Evolutionary conservation across 2,797 vertebrate genomes (phyloP).

Genomic region (Cephalopachus bancanus): DNA sequence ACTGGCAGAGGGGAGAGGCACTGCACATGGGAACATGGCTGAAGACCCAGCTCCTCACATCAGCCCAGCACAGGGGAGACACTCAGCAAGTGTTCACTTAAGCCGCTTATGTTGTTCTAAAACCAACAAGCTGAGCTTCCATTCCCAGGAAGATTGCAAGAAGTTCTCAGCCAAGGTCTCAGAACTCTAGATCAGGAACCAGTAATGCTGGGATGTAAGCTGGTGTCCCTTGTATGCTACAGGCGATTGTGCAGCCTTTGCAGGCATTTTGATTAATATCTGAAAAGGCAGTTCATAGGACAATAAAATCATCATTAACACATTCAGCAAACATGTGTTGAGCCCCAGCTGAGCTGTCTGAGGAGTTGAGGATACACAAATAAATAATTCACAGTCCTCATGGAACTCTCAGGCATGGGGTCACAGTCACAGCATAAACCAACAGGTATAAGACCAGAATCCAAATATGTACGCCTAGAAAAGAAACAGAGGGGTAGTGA

Average conservation of each 20-base stretch:
- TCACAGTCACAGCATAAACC: background rate
- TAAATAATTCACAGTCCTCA: background rate
- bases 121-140: background rate
- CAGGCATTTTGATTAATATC: background rate
- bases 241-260: background rate
- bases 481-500: background rate
- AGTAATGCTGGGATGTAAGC: background rate
- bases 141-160: background rate
- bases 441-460: background rate
- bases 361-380: background rate
- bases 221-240: background rate
- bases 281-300: background rate
- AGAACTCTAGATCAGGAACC: background rate
- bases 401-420: background rate
- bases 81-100: background rate
- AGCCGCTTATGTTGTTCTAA: background rate
- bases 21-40: background rate
- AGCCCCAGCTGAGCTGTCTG: background rate
- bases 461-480: background rate
- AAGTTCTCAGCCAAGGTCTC: background rate
- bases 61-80: background rate
- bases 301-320: conserved; percentile 6
- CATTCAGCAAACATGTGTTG: background rate
- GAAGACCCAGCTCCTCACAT: background rate
- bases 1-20: no score